Base-by-base conservation (phyloP, 2,888 invertebrate species). In the Formica aserva region DNA sequence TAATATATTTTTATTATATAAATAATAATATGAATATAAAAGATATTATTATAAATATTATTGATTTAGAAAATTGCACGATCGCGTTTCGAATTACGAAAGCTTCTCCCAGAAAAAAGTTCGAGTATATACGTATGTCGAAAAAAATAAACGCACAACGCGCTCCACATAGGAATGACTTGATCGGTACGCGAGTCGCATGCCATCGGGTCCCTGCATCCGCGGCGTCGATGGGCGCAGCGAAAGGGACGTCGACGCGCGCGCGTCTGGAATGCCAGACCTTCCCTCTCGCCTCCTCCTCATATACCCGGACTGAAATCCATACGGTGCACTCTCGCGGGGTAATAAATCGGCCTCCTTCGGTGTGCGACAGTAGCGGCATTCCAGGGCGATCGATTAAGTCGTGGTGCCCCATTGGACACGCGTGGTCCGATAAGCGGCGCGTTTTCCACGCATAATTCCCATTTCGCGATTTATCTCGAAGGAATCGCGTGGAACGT, bases 341-440 rank as follows among this genome's bases (percentile, higher is more conserved):
- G 55, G 55, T 85, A 85, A 91, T 91, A 92, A 92, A 91, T 92
- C 90, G 89, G 86, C 26, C 74, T 74, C 55, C 83, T n/a, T 48
- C 63, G 48, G 63, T 22, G 55, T 63, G 85, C 86, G 89, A 83
- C 88, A 85, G 87, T 86, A 87, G 88, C 86, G 82, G 87, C 90
- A 91, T 91, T 90, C 91, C 87, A 63, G 67, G 75, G 45, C 85
- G 88, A 92, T 92, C 90, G 92, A 92, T 92, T 92, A 90, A 92
- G 91, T 89, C 84, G 65, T 41, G 69, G 85, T 84, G 48, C 63
- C 11, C 48, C 26, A 60, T 78, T 26, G 85, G 81, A 83, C 85
- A 66, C 85, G 82, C 55, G 75, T 63, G 60, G 45, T 35, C 32
- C 85, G 88, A 86, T 87, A 84, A 86, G 83, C 66, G 52, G 32